These are phyloP conservation scores for Gobio gobio DNA, from an alignment of 2,113 vertebrate species.

Conservation along the genomic window DNA sequence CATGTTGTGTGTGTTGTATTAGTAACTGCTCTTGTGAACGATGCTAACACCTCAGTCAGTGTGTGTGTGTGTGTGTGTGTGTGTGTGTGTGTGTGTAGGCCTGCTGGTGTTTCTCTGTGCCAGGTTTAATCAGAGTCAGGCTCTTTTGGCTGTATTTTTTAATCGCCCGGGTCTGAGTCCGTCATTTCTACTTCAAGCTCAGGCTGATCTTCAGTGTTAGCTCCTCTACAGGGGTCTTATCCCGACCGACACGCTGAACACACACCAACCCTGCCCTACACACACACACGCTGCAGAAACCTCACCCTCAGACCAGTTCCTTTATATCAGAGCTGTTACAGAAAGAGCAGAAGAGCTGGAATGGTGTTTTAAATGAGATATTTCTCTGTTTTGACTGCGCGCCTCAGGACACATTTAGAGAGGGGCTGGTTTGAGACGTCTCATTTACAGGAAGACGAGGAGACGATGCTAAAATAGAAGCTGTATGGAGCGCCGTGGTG, in stretches of 20 bases:
- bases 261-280: neutral
- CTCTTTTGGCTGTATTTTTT: slow-evolving; percentile 29
- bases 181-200: slow-evolving; percentile 27
- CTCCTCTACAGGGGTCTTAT: slow-evolving; percentile 16
- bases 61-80: neutral
- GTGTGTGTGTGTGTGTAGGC: neutral
- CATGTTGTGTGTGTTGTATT: neutral
- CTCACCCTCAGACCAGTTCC: neutral
- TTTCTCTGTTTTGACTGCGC: neutral
- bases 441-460: neutral
- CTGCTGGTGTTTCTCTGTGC: slow-evolving; percentile 4
- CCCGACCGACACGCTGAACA: slow-evolving; percentile 5
- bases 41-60: neutral
- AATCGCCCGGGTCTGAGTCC: slow-evolving; percentile 30
- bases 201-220: slow-evolving; percentile 40
- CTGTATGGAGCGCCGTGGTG: neutral
- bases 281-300: slow-evolving; percentile 13
- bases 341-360: neutral
- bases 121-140: neutral
- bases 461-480: neutral
- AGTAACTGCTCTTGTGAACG: neutral
- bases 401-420: slow-evolving; percentile 14
- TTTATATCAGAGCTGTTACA: neutral
- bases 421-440: slow-evolving; percentile 17
- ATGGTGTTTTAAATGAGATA: slow-evolving; percentile 2